Evolutionary conservation across 2,113 vertebrate genomes (phyloP), one percentile per base, ranked within the genome.

Genomic region (Trematomus loennbergii): DNA sequence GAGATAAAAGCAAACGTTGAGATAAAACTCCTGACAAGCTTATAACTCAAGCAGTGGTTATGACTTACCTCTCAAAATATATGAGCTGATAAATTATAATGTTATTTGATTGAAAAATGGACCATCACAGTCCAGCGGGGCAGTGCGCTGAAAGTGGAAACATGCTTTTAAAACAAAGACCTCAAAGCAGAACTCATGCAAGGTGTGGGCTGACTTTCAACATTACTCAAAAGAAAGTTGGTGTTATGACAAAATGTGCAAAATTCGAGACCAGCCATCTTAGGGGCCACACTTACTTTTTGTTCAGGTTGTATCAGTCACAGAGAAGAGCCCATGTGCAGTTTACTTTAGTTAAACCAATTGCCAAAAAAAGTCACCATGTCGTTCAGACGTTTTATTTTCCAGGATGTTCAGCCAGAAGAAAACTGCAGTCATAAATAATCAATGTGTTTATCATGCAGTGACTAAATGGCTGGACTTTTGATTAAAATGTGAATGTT

Each of bases 51-150:
- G 45, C 45, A 1, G 20, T 33, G 20, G 36, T 74, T 71, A 61
- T 61, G 62, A 61, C 29, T 13, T 64, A 4, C 33, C 43, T 57
- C 43, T 74, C 16, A 78, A 82, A 79, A 57, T 74, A 70, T 71
- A 83, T 11, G 50, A 78, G 63, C 54, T 71, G 64, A 50, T 54
- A 12, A 16, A 57, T 59, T 40, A n/a, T 22, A 9, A 63, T 70
- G 49, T 54, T 78, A 69, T 67, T 85, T 79, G 29, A 60, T 36
- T 53, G 66, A 58, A 85, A 79, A 80, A 50, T 40, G 60, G 25
- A 15, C 15, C 11, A 12, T 33, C 1, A 11, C 25, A 62, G 63
- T 46, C 17, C 49, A 45, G 25, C 13, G 4, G 52, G 58, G 15
- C 5, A 22, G 15, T 12, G 25, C 3, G 54, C 45, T 72, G n/a